phyloP scores from a whole-genome alignment of 2,797 vertebrate genomes.

The Eidolon dupreanum region DNA sequence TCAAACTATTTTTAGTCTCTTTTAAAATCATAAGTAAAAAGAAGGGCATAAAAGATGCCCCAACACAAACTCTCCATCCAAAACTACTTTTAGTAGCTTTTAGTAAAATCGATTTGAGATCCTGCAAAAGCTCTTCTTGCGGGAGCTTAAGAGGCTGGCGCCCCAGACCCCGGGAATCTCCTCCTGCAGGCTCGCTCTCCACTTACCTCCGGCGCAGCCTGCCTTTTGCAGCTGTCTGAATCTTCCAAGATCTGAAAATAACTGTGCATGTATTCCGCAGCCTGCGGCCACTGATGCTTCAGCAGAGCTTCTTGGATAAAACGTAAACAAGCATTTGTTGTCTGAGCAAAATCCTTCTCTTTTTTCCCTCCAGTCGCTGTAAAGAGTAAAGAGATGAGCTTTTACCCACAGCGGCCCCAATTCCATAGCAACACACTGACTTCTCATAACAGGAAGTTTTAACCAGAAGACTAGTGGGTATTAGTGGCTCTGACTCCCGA shows the following conservation, averaged over 20 bases:
- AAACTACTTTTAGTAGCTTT: not conserved
- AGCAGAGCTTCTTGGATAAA: slow-evolving; percentile 90
- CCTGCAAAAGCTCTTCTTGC: not conserved
- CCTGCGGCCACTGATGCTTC: slow-evolving; percentile 91
- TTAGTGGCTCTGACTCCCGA: not conserved
- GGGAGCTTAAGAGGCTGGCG: not conserved
- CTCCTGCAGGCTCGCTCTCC: not conserved
- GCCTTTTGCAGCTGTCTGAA: not conserved
- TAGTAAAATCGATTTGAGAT: not conserved
- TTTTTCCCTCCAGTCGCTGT: slow-evolving; percentile 66
- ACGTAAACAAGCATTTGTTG: slow-evolving; percentile 86
- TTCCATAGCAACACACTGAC: not conserved
- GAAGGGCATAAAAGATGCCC: not conserved
- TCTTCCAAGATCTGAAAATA: slow-evolving; percentile 90
- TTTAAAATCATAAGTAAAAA: not conserved
- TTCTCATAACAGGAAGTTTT: not conserved
- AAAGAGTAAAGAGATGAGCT: slow-evolving; percentile 26
- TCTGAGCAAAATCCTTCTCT: slow-evolving; percentile 86
- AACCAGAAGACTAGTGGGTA: not conserved
- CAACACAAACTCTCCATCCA: not conserved
- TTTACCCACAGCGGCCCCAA: not conserved
- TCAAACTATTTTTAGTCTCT: not conserved
- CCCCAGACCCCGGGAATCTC: not conserved
- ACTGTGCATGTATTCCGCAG: slow-evolving; percentile 89
- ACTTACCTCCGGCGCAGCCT: slow-evolving; percentile 86